These are phyloP conservation scores for Protobothrops flavoviridis DNA, from an alignment of 2,113 vertebrate species.

Conservation along the genomic window DNA sequence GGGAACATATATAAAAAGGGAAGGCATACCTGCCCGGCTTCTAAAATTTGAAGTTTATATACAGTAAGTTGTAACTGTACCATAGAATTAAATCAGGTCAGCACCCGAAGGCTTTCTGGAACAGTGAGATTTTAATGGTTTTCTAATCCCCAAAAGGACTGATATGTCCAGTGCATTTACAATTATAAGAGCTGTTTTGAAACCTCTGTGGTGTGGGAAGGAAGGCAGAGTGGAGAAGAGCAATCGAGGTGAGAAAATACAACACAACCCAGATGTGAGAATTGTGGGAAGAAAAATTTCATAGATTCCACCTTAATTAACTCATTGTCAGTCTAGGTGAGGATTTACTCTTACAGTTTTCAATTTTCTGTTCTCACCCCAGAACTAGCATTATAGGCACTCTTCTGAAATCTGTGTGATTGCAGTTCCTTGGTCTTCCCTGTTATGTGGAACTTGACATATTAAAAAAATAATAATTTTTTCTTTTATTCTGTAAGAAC, in stretches of 20 bases:
- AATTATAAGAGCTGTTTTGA: neutral
- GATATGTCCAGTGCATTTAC: neutral
- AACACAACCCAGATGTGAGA: neutral
- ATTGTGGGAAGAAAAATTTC: neutral
- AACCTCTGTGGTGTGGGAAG: neutral
- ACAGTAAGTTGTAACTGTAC: neutral
- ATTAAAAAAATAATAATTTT: neutral
- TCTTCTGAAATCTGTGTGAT: neutral
- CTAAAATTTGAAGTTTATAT: neutral
- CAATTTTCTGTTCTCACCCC: neutral
- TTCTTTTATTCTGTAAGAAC: neutral
- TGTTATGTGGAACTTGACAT: neutral
- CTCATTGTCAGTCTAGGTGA: neutral
- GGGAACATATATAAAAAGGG: neutral
- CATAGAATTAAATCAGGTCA: neutral
- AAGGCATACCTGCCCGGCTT: neutral
- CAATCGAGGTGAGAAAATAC: neutral
- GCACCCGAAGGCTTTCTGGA: neutral
- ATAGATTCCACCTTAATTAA: neutral
- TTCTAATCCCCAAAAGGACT: neutral
- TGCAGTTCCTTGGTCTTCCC: neutral
- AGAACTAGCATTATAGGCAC: neutral
- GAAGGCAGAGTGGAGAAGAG: neutral
- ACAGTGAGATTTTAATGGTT: neutral
- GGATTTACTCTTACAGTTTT: neutral